Base-by-base conservation (phyloP, 64 coral and sea anemone species). In the Stylophora pistillata region DNA sequence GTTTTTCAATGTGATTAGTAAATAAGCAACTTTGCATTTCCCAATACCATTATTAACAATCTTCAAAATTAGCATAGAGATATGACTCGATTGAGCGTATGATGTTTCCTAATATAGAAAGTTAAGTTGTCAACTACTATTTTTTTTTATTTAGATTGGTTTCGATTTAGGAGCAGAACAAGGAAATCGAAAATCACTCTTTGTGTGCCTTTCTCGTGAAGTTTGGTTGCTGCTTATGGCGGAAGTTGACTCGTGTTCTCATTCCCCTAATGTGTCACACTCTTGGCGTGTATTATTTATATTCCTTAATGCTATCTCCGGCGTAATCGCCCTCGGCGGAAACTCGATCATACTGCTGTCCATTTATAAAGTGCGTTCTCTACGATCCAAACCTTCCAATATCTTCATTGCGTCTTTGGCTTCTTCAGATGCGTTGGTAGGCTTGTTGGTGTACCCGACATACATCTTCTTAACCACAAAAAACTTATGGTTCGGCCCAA, bases 321-420 rank as follows among this genome's bases (percentile, higher is more conserved):
- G 79, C 20, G 2, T 76, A 32, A 71, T 59, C 20, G 71, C 78
- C 41, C 28, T 94, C 4, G 18, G 69, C 23, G 92, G 87, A 89
- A 94, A 94, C 33, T 21, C 88, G 2, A 33, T 89, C 12, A 75
- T 94, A 55, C 77, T 94, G 71, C 52, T 86, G 3, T 76, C 87
- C 52, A 94, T 94, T n/a, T 58, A 74, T 53, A 94, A 76, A 79
- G 88, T 68, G 52, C 87, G 59, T 63, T 56, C 58, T 9, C 73
- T 94, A 12, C 61, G 77, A 30, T 66, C 25, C 27, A 94, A 47
- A 34, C n/a, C 82, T 18, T 89, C 92, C 14, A 94, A 94, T 37
- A 71, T 94, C 30, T 85, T 88, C 71, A 89, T 94, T 11, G 87
- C 87, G 25, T 94, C 87, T 28, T 80, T 94, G 33, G 92, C 92